These are phyloP conservation scores for Lutjanus campechanus DNA, from an alignment of 2,797 vertebrate species.

Conservation along the genomic window DNA sequence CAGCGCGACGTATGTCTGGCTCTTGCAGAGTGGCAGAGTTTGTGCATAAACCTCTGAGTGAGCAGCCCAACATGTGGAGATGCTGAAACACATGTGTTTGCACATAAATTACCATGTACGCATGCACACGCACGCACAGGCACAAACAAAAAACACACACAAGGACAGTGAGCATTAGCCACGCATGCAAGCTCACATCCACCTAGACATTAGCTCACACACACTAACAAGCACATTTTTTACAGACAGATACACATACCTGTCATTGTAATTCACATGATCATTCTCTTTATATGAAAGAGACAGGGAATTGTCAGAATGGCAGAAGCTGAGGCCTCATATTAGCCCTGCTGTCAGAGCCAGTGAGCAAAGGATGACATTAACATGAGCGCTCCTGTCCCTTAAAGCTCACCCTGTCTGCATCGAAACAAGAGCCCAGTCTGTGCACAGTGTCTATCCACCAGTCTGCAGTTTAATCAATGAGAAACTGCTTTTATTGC, in stretches of 20 bases:
- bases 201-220: conserved; percentile 22
- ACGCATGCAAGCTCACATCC: conserved; percentile 47
- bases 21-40: conserved; percentile 47
- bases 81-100: conserved; percentile 59
- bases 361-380: conserved; percentile 72
- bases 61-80: conserved; percentile 56
- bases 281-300: conserved; percentile 61
- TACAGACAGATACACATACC: conserved; percentile 48
- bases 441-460: conserved; percentile 44
- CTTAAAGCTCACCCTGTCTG: conserved; percentile 65
- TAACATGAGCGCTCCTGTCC: conserved; percentile 71
- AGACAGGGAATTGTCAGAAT: conserved; percentile 72
- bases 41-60: conserved; percentile 57
- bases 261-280: conserved; percentile 71
- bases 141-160: conserved; percentile 49
- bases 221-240: conserved; percentile 39
- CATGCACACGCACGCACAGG: conserved; percentile 46
- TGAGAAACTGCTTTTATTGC: conserved; percentile 63
- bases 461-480: conserved; percentile 56
- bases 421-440: conserved; percentile 45
- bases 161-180: conserved; percentile 3
- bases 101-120: conserved; percentile 60
- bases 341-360: conserved; percentile 76
- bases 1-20: conserved; percentile 46
- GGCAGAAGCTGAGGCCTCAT: conserved; percentile 71